Base-by-base conservation (phyloP, 2,797 vertebrate genomes). In the Zalophus californianus region DNA sequence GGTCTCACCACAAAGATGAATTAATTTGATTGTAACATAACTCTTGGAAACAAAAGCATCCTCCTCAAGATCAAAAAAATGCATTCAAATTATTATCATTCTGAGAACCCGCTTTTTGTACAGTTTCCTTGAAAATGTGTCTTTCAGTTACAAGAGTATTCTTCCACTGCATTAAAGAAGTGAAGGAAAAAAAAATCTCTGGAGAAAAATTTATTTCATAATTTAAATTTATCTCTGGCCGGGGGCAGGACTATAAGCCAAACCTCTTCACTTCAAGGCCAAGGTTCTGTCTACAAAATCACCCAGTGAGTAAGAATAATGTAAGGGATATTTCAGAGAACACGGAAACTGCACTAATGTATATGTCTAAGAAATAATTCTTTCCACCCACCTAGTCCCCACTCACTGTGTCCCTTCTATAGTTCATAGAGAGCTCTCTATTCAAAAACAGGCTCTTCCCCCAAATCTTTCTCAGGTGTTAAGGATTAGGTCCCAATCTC, bases 1-100 rank as follows among this genome's bases (percentile, higher is more conserved):
- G 78, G 83, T 95, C 54, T 92, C 66, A 66, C 66, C 91, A n/a
- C 32, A 91, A 91, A 94, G 66, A 94, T 86, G 29, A 94, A 95
- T 83, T 92, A 92, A 92, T 54, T 82, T 96, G 52, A 94, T 44
- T 4, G 0, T 86, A 96, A 68, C 23, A 44, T 58, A 90, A 84
- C 50, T 97, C 86, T 21, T 21, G 84, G 12, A 20, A 87, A 94
- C 38, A 97, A 95, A 97, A 90, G 1, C 18, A 66, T 44, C 16
- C 83, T 93, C 13, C 64, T 88, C 7, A 3, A 79, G 35, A 93
- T 86, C 0, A 89, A 94, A 96, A 85, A 52, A 68, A 86, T 62
- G 0, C 10, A 50, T 56, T 94, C 68, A 86, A 94, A 90, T 90
- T 16, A 91, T 10, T 62, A 58, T 58, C 64, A 88, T 44, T 35